Evolutionary conservation across 2,888 invertebrate genomes (phyloP).

Genomic region (Teinopalpus imperialis): DNA sequence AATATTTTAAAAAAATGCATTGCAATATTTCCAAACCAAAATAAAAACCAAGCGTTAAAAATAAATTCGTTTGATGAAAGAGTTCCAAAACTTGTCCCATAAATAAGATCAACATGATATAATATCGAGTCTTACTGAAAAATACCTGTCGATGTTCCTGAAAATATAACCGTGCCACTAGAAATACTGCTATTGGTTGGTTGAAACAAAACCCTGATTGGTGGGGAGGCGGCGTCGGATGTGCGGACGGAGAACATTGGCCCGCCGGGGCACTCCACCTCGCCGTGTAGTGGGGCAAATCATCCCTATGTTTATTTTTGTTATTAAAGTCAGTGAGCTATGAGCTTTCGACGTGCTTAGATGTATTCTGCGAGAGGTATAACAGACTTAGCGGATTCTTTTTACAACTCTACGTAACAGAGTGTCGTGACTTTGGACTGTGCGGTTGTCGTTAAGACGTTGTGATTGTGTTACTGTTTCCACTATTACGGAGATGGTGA

Average conservation of each 20-base stretch:
- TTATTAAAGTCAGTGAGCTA: constrained; percentile 72
- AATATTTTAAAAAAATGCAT: too few species aligned
- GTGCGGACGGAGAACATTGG: constrained; percentile 48
- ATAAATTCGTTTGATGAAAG: background rate
- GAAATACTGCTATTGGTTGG: constrained; percentile 52
- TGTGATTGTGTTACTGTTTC: constrained; percentile 48
- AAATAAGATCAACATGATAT: background rate
- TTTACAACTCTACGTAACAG: constrained; percentile 23
- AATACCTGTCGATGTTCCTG: constrained; percentile 57
- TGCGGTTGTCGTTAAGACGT: constrained; percentile 37
- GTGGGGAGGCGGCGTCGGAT: constrained; percentile 51
- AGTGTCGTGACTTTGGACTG: constrained; percentile 51
- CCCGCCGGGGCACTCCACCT: constrained; percentile 44
- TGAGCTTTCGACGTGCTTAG: constrained; percentile 60
- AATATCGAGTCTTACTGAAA: constrained; percentile 48
- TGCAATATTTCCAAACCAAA: too few species aligned
- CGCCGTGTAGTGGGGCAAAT: constrained; percentile 51
- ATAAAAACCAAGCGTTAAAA: background rate
- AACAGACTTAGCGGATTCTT: constrained; percentile 15
- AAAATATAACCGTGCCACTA: constrained; percentile 47
- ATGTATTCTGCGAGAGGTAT: constrained; percentile 37
- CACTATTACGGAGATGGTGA: constrained; percentile 69
- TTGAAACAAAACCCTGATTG: constrained; percentile 9
- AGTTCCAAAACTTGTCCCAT: background rate
- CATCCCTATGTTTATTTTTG: constrained; percentile 79